Conservation (phyloP, 92 coral and sea anemone genomes). For the Virgularia gustaviana region DNA sequence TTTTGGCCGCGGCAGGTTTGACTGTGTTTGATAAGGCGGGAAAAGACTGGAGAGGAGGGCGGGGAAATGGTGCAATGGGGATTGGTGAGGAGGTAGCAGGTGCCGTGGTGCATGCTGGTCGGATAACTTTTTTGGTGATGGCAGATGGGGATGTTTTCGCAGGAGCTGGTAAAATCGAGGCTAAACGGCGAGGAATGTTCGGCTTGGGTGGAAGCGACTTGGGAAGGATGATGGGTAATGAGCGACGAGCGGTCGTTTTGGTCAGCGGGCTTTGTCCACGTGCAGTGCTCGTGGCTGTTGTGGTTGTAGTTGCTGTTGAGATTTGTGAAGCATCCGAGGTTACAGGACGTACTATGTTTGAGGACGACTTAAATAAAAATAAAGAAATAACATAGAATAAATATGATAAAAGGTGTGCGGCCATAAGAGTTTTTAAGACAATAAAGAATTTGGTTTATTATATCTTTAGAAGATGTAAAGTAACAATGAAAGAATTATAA, state of each 20-base stretch:
- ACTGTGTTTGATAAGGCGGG: conserved; percentile 42
- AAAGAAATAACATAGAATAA: conserved; percentile 15
- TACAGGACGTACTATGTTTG: conserved; percentile 14
- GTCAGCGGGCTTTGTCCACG: conserved; percentile 57
- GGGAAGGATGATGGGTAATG: conserved; percentile 85
- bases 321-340: neutral
- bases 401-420: too few relatives aligned
- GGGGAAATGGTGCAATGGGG: conserved; percentile 53
- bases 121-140: conserved; percentile 57
- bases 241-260: conserved; percentile 66
- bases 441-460: too few relatives aligned
- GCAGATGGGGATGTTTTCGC: conserved; percentile 63
- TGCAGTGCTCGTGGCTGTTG: conserved; percentile 23
- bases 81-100: conserved; percentile 38
- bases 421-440: too few relatives aligned
- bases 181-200: conserved; percentile 60
- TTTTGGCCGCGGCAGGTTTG: conserved; percentile 41
- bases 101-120: conserved; percentile 64
- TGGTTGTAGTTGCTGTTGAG: neutral
- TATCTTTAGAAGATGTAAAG: too few relatives aligned
- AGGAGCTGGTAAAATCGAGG: conserved; percentile 91
- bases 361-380: conserved; percentile 8
- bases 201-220: conserved; percentile 68
- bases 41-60: conserved; percentile 55
- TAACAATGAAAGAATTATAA: too few relatives aligned